phyloP scores from a whole-genome alignment of 2,797 vertebrate species.

The Molothrus ater region DNA sequence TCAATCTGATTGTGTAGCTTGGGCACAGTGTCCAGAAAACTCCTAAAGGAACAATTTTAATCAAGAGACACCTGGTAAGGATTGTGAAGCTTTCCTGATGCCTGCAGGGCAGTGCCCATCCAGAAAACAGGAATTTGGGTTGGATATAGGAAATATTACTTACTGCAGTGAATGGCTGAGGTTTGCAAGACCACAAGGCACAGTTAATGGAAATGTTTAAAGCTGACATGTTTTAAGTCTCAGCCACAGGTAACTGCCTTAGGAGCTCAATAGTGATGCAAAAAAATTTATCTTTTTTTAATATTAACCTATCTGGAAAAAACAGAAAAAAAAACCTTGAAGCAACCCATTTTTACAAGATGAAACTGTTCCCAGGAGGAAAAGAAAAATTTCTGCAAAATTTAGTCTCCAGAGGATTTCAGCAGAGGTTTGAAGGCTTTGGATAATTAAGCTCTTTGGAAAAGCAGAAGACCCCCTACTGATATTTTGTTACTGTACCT shows the following conservation, averaged over 20 bases:
- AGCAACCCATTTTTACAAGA: not conserved
- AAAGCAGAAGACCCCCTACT: not conserved
- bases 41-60: not conserved
- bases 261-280: not conserved
- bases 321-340: not conserved
- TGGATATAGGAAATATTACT: accelerated
- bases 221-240: not conserved
- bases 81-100: not conserved
- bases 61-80: not conserved
- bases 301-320: not conserved
- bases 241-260: not conserved
- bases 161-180: not conserved
- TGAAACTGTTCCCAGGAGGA: not conserved
- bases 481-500: not conserved
- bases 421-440: not conserved
- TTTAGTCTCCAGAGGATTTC: not conserved
- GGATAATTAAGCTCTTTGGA: not conserved
- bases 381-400: not conserved
- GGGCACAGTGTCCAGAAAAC: not conserved
- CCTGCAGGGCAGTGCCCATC: not conserved
- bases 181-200: not conserved
- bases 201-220: not conserved
- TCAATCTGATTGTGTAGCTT: not conserved
- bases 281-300: not conserved
- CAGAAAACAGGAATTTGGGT: not conserved